phyloP scores from a whole-genome alignment of 2,113 vertebrate genomes.

The Seriola aureovittata region DNA sequence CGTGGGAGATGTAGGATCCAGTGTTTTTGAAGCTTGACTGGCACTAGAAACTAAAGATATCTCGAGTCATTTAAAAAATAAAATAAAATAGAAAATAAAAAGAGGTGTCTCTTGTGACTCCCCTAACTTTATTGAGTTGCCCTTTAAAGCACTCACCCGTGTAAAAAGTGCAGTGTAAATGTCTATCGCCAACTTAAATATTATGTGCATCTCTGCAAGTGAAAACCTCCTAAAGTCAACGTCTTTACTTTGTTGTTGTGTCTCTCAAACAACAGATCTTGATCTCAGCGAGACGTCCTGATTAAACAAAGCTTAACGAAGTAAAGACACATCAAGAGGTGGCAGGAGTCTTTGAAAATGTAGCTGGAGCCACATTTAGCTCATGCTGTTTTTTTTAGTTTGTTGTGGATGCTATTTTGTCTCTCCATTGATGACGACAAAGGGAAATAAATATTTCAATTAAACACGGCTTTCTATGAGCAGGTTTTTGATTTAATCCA shows the following conservation, averaged over 20 bases:
- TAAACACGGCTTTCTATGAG: not conserved
- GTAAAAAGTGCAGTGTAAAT: no score
- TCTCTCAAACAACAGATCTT: constrained; percentile 8
- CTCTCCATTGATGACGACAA: not conserved
- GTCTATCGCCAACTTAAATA: no score
- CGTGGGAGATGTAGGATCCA: no score
- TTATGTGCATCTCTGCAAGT: not conserved
- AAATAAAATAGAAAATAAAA: no score
- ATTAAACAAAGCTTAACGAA: constrained; percentile 23
- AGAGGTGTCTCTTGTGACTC: no score
- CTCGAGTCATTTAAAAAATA: no score
- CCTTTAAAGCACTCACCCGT: no score
- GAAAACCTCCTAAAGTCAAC: not conserved
- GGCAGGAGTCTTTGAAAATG: not conserved
- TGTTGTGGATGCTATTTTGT: constrained; percentile 29
- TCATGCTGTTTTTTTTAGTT: constrained; percentile 10
- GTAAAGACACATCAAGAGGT: constrained; percentile 33
- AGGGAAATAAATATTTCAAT: constrained; percentile 34
- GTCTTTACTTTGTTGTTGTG: constrained; percentile 20
- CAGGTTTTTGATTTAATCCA: not conserved
- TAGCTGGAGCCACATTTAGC: constrained; percentile 36
- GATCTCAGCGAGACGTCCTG: constrained; percentile 36
- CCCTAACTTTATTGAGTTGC: no score
- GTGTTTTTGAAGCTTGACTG: no score
- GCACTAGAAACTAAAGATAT: no score